phyloP scores from a whole-genome alignment of 2,113 vertebrate species.

The Eupsittula cactorum region DNA sequence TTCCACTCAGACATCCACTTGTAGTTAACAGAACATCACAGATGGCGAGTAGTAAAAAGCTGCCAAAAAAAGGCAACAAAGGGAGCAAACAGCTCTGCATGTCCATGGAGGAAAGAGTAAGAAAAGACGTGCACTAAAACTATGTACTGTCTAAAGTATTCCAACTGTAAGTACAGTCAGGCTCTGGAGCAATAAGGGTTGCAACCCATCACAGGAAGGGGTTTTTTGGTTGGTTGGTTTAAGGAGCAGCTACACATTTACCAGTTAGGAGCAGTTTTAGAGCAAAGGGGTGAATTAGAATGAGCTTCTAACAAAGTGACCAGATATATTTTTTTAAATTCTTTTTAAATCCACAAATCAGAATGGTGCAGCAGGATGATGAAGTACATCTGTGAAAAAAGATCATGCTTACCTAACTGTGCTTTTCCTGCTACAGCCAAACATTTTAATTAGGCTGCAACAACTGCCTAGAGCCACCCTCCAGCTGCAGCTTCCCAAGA shows the following conservation, averaged over 20 bases:
- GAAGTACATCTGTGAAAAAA: background rate
- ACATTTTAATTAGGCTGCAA: background rate
- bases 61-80: background rate
- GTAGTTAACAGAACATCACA: background rate
- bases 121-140: background rate
- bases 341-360: background rate
- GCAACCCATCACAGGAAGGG: background rate
- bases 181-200: background rate
- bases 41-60: background rate
- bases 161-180: background rate
- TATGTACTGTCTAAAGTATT: background rate
- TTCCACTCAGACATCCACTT: background rate
- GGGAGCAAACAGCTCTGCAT: background rate
- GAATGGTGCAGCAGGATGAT: background rate
- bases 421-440: background rate
- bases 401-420: background rate
- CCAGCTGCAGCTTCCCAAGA: background rate
- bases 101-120: background rate
- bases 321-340: background rate
- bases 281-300: background rate
- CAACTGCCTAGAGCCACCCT: background rate
- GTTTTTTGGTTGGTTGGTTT: background rate
- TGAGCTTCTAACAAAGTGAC: background rate
- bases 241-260: background rate
- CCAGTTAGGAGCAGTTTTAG: background rate